Evolutionary conservation across 2,113 vertebrate species (phyloP).

Genomic region (Rhinoptilus africanus): DNA sequence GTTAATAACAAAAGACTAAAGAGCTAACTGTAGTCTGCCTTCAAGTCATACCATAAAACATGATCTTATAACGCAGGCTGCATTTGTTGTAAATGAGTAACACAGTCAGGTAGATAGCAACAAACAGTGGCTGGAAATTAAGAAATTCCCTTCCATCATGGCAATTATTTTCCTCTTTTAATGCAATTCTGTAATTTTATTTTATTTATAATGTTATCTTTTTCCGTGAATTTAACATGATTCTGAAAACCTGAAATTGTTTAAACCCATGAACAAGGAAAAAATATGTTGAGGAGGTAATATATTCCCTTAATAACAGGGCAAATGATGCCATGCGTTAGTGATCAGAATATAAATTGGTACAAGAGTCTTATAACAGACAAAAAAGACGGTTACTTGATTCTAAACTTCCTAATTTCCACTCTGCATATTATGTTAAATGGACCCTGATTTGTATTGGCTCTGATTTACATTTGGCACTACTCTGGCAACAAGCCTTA

Average conservation of each 20-base stretch:
- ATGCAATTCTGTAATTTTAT: background rate
- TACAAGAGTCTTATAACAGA: background rate
- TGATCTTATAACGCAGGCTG: background rate
- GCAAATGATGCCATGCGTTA: background rate
- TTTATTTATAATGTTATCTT: background rate
- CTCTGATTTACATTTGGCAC: conserved; percentile 30
- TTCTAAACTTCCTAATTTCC: conserved; percentile 10
- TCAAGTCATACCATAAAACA: background rate
- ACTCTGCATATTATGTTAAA: background rate
- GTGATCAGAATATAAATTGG: background rate
- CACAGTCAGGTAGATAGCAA: background rate
- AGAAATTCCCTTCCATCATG: background rate
- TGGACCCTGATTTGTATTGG: conserved; percentile 2
- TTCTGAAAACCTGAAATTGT: background rate
- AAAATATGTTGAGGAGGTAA: background rate
- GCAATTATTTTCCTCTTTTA: background rate
- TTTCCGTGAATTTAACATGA: background rate
- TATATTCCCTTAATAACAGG: background rate
- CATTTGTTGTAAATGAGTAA: background rate
- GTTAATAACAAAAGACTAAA: background rate
- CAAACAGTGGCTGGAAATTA: background rate
- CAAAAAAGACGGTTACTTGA: background rate
- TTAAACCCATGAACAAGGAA: background rate
- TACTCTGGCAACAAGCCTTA: background rate
- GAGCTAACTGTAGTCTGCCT: background rate